These are phyloP conservation scores for Acanthiza pusilla DNA, from an alignment of 2,797 vertebrate genomes.

Conservation along the genomic window DNA sequence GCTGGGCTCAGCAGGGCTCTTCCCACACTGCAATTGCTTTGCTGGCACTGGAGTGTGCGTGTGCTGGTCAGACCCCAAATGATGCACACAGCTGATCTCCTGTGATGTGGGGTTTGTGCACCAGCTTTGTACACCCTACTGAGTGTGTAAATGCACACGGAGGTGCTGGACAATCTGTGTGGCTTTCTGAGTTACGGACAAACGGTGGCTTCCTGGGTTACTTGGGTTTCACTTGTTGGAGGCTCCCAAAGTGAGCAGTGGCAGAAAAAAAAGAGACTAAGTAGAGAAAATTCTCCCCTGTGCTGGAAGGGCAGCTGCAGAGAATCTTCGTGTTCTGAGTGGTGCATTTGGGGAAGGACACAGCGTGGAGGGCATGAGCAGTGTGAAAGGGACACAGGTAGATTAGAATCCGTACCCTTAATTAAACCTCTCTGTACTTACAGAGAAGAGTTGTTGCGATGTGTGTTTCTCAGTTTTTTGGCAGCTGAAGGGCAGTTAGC, in stretches of 20 bases:
- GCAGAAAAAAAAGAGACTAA: not conserved
- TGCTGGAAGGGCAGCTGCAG: not conserved
- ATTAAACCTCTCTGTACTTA: too few relatives aligned
- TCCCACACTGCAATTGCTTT: not conserved
- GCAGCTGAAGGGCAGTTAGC: not conserved
- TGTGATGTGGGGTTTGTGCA: rapidly evolving
- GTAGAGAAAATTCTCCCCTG: not conserved
- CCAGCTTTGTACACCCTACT: rapidly evolving
- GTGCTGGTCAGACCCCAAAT: not conserved
- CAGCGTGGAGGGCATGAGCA: rapidly evolving
- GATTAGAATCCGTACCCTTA: not conserved
- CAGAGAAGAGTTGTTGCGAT: not conserved
- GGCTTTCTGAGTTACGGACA: not conserved
- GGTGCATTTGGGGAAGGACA: not conserved
- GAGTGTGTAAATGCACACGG: not conserved
- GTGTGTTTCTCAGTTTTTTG: not conserved
- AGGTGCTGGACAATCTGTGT: not conserved
- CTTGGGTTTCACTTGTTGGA: not conserved
- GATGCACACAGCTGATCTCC: not conserved
- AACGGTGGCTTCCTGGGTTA: not conserved
- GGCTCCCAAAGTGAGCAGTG: not conserved
- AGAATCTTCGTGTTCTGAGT: not conserved
- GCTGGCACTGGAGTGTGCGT: rapidly evolving
- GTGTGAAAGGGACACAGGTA: not conserved
- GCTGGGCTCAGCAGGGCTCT: not conserved